Base-by-base conservation (phyloP, 2,888 invertebrate species). In the Drosophila glabriapex region DNA sequence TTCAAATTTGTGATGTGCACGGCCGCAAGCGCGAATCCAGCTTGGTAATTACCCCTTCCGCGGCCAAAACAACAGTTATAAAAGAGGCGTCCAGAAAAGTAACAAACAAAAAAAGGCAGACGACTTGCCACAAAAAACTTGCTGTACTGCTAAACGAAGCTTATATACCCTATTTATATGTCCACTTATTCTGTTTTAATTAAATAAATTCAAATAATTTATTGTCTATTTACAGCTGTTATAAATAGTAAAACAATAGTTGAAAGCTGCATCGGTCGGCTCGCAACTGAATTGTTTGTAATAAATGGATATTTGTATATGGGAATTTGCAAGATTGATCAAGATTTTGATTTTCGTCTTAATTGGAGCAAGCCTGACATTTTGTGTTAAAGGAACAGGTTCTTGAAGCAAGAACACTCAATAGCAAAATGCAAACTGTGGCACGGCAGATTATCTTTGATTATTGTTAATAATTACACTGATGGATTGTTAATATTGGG, bases 1-100 rank as follows among this genome's bases (percentile, higher is more conserved):
- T 85, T 86, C 84, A 90, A 86, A 90, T 88, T 89, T 86, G 80
- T 87, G 85, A 74, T 85, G 75, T 88, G 63, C 88, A 66, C 43
- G 69, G 70, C 85, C 80, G 69, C 73, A 43, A 73, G 72, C 78
- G 53, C 54, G 71, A 68, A 59, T 66, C 58, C 58, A 69, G 73
- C 78, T 75, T 69, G 69, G 78, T 81, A 86, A 81, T 83, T 78
- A 77, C 82, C 58, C 58, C 63, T 54, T 67, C 53, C 33, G 50
- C 41, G 67, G 70, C 66, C 56, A 71, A 83, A 90, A 80, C 73
- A 76, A 90, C 90, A 90, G 90, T 85, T 88, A 88, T 83, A 82
- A 78, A 80, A 78, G 73, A 82, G 73, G 82, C 77, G 77, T 74
- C 70, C 69, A 70, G 68, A 77, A 66, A 75, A 58, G 60, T 70